Evolutionary conservation across 2,888 invertebrate genomes (phyloP).

Genomic region (Polyommatus icarus): DNA sequence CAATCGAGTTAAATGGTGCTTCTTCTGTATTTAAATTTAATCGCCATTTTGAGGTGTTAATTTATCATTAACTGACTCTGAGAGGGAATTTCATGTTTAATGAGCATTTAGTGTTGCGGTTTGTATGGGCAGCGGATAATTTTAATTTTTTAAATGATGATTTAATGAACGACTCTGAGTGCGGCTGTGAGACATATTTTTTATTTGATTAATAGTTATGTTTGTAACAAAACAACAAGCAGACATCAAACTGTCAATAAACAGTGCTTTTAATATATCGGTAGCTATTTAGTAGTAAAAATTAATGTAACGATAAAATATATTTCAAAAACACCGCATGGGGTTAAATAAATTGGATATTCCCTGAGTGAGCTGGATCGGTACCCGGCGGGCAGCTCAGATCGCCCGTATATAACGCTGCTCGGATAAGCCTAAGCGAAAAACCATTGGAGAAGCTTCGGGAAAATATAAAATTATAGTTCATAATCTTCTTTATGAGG

Average conservation of each 20-base stretch:
- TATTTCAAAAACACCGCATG: background rate
- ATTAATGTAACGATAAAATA: background rate
- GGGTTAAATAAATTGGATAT: constrained; percentile 11
- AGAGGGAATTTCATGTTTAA: too few relatives aligned
- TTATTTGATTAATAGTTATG: too few relatives aligned
- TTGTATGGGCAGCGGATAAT: too few relatives aligned
- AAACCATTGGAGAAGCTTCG: background rate
- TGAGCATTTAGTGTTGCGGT: too few relatives aligned
- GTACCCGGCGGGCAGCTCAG: constrained; percentile 8
- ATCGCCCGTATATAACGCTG: constrained; percentile 12
- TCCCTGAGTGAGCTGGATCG: constrained; percentile 8
- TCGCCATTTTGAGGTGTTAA: too few relatives aligned
- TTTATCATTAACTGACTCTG: too few relatives aligned
- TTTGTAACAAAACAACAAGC: too few relatives aligned
- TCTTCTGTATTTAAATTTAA: too few relatives aligned
- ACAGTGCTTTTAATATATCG: background rate
- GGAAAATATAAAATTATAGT: constrained; percentile 15
- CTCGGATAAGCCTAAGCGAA: constrained; percentile 14
- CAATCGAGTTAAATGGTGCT: too few relatives aligned
- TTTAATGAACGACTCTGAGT: too few relatives aligned
- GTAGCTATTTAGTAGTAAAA: background rate
- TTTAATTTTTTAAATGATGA: too few relatives aligned
- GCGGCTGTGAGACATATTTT: too few relatives aligned
- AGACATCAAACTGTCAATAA: background rate
- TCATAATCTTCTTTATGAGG: background rate